Percentiles rank a stretch among this genome's conserved stretches.
phyloP scores from a whole-genome alignment of 2,888 invertebrate species.

The Hypomecis punctinalis region DNA sequence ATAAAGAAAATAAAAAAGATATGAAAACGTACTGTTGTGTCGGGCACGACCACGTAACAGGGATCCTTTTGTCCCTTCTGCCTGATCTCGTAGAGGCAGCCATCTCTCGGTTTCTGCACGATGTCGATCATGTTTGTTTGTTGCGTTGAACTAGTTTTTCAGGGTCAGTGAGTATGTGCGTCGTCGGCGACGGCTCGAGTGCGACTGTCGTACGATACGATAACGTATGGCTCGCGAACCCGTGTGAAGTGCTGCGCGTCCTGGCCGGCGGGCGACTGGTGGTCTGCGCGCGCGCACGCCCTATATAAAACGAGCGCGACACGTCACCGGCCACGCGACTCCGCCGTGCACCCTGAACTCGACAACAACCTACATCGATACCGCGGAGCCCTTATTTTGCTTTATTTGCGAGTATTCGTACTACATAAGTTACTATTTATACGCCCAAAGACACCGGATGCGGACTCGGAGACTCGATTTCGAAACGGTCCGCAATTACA shows the following conservation, averaged over 20 bases:
- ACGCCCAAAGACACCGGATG: conserved; percentile 25
- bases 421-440: conserved; percentile 11
- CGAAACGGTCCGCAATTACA: conserved; percentile 31
- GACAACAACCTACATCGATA: conserved; percentile 69
- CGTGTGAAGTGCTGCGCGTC: conserved; percentile 62
- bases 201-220: conserved; percentile 47
- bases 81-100: conserved; percentile 88
- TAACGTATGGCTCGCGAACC: conserved; percentile 47
- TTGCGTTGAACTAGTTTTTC: conserved; percentile 53
- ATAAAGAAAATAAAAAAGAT: conserved; percentile 37
- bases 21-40: conserved; percentile 85
- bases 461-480: conserved; percentile 25
- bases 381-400: conserved; percentile 62
- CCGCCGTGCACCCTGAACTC: conserved; percentile 77
- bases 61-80: conserved; percentile 87
- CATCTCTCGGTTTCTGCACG: conserved; percentile 77
- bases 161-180: conserved; percentile 59
- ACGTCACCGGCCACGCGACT: conserved; percentile 79
- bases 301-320: conserved; percentile 81
- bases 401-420: conserved; percentile 18
- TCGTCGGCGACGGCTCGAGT: conserved; percentile 59
- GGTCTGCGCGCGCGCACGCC: conserved; percentile 84
- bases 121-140: conserved; percentile 74
- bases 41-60: conserved; percentile 89
- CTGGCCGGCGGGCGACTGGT: conserved; percentile 84